phyloP scores from a whole-genome alignment of 2,113 vertebrate species.

The Grus americana region DNA sequence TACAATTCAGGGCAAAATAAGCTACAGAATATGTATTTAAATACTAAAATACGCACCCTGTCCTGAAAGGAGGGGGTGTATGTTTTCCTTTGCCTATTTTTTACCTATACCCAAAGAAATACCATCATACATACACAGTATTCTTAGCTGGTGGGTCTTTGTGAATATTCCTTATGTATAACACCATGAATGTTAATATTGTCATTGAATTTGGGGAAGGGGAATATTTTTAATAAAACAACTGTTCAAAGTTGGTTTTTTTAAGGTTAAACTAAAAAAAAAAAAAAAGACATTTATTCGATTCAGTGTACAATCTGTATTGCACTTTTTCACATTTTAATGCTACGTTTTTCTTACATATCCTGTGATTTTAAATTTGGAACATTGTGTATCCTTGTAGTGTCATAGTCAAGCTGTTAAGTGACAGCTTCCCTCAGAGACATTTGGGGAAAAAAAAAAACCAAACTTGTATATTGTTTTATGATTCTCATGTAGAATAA shows the following conservation, averaged over 20 bases:
- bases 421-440: constrained; percentile 79
- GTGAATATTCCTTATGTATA: constrained; percentile 81
- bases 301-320: constrained; percentile 88
- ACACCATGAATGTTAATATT: constrained; percentile 86
- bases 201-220: constrained; percentile 76
- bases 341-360: constrained; percentile 91
- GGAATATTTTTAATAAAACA: constrained; percentile 83
- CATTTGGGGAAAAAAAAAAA: background rate
- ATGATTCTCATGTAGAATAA: constrained; percentile 71
- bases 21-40: constrained; percentile 15
- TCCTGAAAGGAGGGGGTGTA: constrained; percentile 49
- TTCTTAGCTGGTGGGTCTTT: constrained; percentile 79
- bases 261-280: constrained; percentile 71
- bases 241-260: constrained; percentile 79
- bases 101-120: constrained; percentile 86
- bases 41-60: background rate
- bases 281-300: constrained; percentile 71
- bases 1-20: constrained; percentile 43
- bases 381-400: constrained; percentile 86
- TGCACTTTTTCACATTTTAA: constrained; percentile 93
- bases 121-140: constrained; percentile 75
- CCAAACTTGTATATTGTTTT: constrained; percentile 71
- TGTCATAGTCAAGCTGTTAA: constrained; percentile 80
- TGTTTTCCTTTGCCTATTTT: constrained; percentile 67
- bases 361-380: constrained; percentile 88